These are phyloP conservation scores for Electrona antarctica DNA, from an alignment of 2,113 vertebrate genomes.

Conservation along the genomic window DNA sequence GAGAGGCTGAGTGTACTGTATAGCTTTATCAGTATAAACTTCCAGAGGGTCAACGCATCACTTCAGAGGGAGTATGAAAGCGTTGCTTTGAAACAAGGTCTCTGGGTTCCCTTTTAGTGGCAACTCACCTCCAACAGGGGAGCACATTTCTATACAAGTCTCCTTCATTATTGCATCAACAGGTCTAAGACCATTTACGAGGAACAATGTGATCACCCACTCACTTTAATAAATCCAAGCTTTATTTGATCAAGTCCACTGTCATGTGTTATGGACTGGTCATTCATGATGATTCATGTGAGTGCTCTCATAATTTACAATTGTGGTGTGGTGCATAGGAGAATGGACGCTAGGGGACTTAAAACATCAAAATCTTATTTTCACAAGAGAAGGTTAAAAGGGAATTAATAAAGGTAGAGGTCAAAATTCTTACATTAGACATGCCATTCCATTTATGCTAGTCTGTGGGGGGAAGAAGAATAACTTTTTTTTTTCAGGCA, in stretches of 20 bases:
- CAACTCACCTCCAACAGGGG: conserved; percentile 51
- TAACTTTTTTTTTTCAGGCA: conserved; percentile 57
- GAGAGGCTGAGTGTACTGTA: conserved; percentile 67
- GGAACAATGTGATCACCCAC: conserved; percentile 37
- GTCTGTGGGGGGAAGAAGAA: conserved; percentile 38
- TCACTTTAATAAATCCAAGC: neutral
- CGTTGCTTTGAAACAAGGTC: conserved; percentile 49
- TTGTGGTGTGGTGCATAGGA: conserved; percentile 3
- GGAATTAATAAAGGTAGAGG: conserved; percentile 30
- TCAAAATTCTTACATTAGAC: conserved; percentile 33
- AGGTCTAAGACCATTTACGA: conserved; percentile 42
- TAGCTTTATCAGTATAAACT: conserved; percentile 73
- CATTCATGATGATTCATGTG: no score
- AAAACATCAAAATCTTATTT: conserved; percentile 2
- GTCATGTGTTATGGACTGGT: no score
- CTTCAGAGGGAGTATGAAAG: conserved; percentile 64
- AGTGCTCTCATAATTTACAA: no score
- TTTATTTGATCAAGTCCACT: no score
- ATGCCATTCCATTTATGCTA: conserved; percentile 55
- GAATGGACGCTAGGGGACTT: conserved; percentile 11
- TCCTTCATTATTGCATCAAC: no score
- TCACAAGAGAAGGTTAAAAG: neutral
- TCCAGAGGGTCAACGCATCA: conserved; percentile 72
- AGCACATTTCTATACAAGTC: conserved; percentile 26
- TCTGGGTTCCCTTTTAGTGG: conserved; percentile 33